Percentiles rank a stretch among this genome's conserved stretches.
phyloP scores from a whole-genome alignment of 1,140 invertebrate species.

The Drosophila pseudoobscura region DNA sequence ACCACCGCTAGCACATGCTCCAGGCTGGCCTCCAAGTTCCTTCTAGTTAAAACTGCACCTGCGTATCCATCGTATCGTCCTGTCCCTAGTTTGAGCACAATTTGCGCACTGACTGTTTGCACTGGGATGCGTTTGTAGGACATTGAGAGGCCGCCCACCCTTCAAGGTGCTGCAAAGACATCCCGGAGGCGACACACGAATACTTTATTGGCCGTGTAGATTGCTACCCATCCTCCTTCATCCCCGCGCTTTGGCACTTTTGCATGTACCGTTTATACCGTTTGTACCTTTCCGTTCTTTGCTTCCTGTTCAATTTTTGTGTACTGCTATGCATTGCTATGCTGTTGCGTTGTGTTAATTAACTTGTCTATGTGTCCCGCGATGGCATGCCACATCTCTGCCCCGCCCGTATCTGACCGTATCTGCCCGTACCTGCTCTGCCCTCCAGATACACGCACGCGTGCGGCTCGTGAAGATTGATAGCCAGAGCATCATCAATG shows the following conservation, averaged over 20 bases:
- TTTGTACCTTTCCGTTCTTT: conserved; percentile 11
- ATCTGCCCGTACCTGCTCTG: conserved; percentile 3
- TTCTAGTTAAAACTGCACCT: conserved; percentile 8
- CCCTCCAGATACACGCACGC: conserved; percentile 58
- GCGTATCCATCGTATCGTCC: conserved; percentile 19
- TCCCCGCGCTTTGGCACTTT: conserved; percentile 46
- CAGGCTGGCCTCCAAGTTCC: not conserved
- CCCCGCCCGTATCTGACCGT: conserved; percentile 2
- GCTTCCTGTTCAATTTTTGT: conserved; percentile 14
- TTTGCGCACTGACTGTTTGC: conserved; percentile 9
- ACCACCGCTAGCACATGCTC: conserved; percentile 19
- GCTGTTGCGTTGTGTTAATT: conserved; percentile 36
- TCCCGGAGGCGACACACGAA: too few relatives aligned
- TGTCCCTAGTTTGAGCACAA: conserved; percentile 11
- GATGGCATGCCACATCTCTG: conserved; percentile 45
- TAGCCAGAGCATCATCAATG: conserved; percentile 57
- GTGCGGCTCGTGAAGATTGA: conserved; percentile 60
- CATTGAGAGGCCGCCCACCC: not conserved
- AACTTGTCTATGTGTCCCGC: conserved; percentile 37
- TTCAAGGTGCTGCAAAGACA: not conserved
- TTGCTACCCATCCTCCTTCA: conserved; percentile 9
- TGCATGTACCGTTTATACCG: conserved; percentile 18
- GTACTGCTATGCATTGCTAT: conserved; percentile 15
- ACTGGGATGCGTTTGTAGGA: not conserved
- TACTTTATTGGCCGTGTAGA: conserved; percentile 11